Conservation (phyloP, 2,888 invertebrate genomes). For the Idaea dimidiata region DNA sequence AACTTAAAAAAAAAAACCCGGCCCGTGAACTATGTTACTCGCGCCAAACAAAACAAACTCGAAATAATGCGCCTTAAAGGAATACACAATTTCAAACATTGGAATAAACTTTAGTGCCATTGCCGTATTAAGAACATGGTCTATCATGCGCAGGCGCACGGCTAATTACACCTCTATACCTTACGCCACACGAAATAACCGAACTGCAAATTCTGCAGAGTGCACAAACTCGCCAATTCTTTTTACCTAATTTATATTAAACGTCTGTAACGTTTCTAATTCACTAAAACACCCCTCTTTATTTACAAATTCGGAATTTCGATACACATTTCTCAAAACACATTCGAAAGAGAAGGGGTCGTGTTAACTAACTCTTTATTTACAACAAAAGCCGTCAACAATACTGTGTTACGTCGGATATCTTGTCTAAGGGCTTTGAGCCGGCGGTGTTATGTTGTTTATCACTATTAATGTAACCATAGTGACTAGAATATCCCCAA, state of each 20-base stretch:
- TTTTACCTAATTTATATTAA: constrained; percentile 56
- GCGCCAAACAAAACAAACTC: constrained; percentile 8
- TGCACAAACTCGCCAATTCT: constrained; percentile 43
- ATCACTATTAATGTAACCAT: constrained; percentile 48
- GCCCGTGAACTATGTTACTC: too few species aligned
- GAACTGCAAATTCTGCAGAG: constrained; percentile 50
- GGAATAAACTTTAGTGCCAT: neutral
- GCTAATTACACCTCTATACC: constrained; percentile 35
- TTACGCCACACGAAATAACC: constrained; percentile 59
- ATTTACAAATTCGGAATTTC: constrained; percentile 55
- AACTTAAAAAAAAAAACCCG: too few species aligned
- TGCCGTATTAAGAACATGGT: constrained; percentile 11
- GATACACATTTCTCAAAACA: constrained; percentile 19
- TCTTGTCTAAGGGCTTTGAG: constrained; percentile 21
- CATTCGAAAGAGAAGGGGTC: constrained; percentile 23
- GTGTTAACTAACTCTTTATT: constrained; percentile 20
- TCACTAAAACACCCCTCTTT: constrained; percentile 33
- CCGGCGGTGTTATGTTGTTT: constrained; percentile 28
- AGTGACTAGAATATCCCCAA: constrained; percentile 72
- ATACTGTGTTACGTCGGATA: constrained; percentile 7
- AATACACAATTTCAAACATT: neutral
- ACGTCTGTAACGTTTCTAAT: neutral
- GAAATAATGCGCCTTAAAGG: constrained; percentile 8
- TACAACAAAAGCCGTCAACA: constrained; percentile 24
- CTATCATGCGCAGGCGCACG: constrained; percentile 20